phyloP scores from a whole-genome alignment of 2,797 vertebrate genomes.

The Enteromius anoplus region DNA sequence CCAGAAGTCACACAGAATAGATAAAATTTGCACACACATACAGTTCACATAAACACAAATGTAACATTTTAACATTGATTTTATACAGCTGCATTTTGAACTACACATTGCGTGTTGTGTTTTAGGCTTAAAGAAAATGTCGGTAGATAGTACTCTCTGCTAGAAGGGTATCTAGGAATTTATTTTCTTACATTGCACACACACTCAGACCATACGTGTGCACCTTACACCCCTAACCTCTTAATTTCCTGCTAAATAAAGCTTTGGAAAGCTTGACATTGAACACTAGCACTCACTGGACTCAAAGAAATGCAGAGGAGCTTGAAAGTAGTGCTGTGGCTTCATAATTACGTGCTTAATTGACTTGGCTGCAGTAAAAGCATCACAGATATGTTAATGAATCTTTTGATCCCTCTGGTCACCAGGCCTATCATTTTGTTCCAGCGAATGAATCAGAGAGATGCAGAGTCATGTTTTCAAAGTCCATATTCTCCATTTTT shows the following conservation, averaged over 20 bases:
- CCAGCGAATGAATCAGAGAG: constrained; percentile 16
- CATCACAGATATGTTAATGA: constrained; percentile 21
- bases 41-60: not conserved
- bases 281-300: not conserved
- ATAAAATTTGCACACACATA: not conserved
- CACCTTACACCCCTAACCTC: not conserved
- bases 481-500: not conserved
- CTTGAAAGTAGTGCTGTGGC: not conserved
- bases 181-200: not conserved
- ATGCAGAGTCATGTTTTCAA: not conserved
- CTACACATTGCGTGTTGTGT: not conserved
- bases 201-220: not conserved
- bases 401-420: constrained; percentile 25
- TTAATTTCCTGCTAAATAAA: not conserved
- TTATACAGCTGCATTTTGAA: not conserved
- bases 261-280: not conserved
- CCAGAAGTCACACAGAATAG: not conserved
- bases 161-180: too few species aligned
- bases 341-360: constrained; percentile 29
- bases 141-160: not conserved
- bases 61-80: not conserved
- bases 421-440: constrained; percentile 14
- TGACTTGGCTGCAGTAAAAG: constrained; percentile 30
- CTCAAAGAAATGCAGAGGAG: not conserved
- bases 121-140: not conserved